A percentile compares a stretch with the other conserved stretches of the same genome.
These are phyloP conservation scores for Drosophila bocqueti DNA, from an alignment of 1,140 invertebrate genomes.

Conservation along the genomic window DNA sequence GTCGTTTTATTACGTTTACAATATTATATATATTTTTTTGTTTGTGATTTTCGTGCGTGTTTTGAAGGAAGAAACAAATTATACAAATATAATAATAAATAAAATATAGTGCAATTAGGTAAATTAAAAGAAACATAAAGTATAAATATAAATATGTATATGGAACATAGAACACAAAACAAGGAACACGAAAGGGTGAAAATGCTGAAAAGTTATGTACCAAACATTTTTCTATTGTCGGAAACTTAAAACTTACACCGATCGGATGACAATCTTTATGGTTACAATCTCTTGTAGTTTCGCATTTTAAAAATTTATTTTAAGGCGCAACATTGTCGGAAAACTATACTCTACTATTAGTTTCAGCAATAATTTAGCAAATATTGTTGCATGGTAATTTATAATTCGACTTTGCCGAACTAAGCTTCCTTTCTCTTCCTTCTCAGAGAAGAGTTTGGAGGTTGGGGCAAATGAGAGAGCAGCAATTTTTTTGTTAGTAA, in stretches of 20 bases:
- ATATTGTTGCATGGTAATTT: neutral
- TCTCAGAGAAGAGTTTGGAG: neutral
- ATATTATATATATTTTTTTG: constrained; percentile 10
- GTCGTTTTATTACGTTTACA: constrained; percentile 24
- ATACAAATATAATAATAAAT: constrained; percentile 60
- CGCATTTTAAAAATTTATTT: neutral
- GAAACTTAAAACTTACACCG: neutral
- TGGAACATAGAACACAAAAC: constrained; percentile 40
- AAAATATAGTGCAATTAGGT: constrained; percentile 24
- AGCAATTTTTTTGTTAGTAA: constrained; percentile 18
- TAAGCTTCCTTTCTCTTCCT: neutral
- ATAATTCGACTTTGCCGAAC: constrained; percentile 2
- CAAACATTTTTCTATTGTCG: neutral
- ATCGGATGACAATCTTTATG: neutral
- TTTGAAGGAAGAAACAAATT: constrained; percentile 57
- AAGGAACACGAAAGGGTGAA: constrained; percentile 16
- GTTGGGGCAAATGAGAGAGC: neutral
- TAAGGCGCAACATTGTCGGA: neutral
- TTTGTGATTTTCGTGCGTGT: constrained; percentile 21
- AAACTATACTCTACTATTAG: neutral
- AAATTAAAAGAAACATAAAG: constrained; percentile 40
- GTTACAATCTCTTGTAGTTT: neutral
- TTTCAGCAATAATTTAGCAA: neutral
- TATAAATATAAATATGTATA: constrained; percentile 22
- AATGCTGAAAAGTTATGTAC: neutral